These are phyloP conservation scores for Atta cephalotes DNA, from an alignment of 1,140 invertebrate genomes.

Conservation along the genomic window DNA sequence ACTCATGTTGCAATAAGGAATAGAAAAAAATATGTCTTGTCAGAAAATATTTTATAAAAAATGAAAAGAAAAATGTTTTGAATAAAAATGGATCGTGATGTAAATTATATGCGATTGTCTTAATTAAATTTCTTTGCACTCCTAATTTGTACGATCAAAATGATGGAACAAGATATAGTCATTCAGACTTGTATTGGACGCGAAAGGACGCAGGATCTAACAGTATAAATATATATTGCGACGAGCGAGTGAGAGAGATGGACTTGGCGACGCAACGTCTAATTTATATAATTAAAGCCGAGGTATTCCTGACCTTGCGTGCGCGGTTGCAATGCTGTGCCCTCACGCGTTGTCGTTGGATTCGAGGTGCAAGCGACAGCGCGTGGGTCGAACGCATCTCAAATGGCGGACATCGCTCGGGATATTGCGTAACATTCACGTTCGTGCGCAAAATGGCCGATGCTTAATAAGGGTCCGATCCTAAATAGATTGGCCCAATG, in stretches of 20 bases:
- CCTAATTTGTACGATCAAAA: background rate
- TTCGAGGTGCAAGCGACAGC: constrained; percentile 54
- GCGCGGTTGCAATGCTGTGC: constrained; percentile 67
- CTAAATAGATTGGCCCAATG: constrained; percentile 83
- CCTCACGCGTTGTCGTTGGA: constrained; percentile 48
- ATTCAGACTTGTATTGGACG: background rate
- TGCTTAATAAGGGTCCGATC: constrained; percentile 80
- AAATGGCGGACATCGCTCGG: constrained; percentile 68
- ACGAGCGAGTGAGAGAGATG: background rate
- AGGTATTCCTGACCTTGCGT: constrained; percentile 82
- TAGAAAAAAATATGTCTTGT: background rate
- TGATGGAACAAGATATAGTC: background rate
- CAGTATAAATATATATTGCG: background rate
- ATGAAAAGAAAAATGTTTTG: background rate
- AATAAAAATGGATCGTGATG: background rate
- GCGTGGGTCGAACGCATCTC: constrained; percentile 62
- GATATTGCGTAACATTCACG: constrained; percentile 72
- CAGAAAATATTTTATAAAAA: background rate
- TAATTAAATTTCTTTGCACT: background rate
- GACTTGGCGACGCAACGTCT: constrained; percentile 62
- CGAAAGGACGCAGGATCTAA: background rate
- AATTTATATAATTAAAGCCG: constrained; percentile 85
- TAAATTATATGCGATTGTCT: background rate
- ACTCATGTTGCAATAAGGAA: background rate
- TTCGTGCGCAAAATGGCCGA: constrained; percentile 71